Base-by-base conservation (phyloP, 2,113 vertebrate species). In the Cyrtonyx montezumae region DNA sequence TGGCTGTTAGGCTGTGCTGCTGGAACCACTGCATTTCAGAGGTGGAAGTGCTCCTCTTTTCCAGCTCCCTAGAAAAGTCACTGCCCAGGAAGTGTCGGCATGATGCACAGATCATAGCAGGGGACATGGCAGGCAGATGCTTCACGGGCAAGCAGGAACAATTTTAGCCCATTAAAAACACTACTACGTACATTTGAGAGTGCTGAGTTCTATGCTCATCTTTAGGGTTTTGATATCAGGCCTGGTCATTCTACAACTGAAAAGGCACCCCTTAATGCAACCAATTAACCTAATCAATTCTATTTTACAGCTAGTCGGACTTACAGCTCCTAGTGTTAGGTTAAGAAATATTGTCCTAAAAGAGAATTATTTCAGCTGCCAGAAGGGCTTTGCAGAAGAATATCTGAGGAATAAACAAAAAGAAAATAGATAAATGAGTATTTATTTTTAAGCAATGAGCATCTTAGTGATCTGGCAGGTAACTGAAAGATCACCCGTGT, bases 1-100 rank as follows among this genome's bases (percentile, higher is more conserved):
- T 40, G 20, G 23, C 12, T 79, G 25, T 15, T 65, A 58, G 58
- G 65, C 21, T 0, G 0, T 34, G 37, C 37, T 46, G 40, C 36
- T 82, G 34, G 22, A 45, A 49, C 23, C 17, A 13, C 26, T 69
- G 23, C 32, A 55, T 43, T 84, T 82, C 23, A 51, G 34, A 21
- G 4, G 19, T 32, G 59, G 58, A 63, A 46, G n/a, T 2, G 7
- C 48, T 76, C 36, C 5, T 76, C 21, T 73, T 12, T 56, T 32
- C 67, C 18, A 4, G 26, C 23, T 75, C 70, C 49, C 43, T 34
- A 15, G 43, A 55, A 6, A 79, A 83, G 69, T 23, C 45, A 1
- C 68, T 62, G 53, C 15, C 30, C 65, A 25, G 67, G 59, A 91
- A 79, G 77, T 11, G 14, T 30, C 17, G 56, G 34, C 10, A 48